phyloP scores from a whole-genome alignment of 2,888 invertebrate genomes.

The Diadegma fenestrale region DNA sequence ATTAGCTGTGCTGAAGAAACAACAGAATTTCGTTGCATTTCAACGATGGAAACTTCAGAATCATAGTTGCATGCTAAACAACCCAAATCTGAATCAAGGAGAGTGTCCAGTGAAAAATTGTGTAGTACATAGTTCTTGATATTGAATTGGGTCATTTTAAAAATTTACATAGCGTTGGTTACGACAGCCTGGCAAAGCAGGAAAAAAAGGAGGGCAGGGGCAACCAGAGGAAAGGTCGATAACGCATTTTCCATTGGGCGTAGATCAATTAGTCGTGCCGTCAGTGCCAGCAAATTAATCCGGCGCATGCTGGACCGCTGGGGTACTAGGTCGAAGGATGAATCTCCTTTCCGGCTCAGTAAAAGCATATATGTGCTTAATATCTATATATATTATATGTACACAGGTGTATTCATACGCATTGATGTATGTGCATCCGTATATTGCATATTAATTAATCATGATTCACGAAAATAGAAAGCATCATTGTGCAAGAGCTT shows the following conservation, averaged over 20 bases:
- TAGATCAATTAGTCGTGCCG: slow-evolving; percentile 69
- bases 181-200: neutral
- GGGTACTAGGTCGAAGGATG: slow-evolving; percentile 33
- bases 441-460: slow-evolving; percentile 62
- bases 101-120: neutral
- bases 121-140: neutral
- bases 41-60: no score
- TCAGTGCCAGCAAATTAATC: slow-evolving; percentile 69
- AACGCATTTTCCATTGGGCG: slow-evolving; percentile 68
- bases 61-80: neutral
- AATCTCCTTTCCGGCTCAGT: slow-evolving; percentile 50
- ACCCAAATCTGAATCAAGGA: neutral
- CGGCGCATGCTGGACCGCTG: slow-evolving; percentile 50
- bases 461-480: slow-evolving; percentile 50
- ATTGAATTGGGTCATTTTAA: slow-evolving; percentile 23
- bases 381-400: slow-evolving; percentile 20
- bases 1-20: no score
- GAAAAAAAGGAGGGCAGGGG: neutral
- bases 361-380: neutral
- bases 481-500: slow-evolving; percentile 10
- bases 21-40: no score
- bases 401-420: neutral
- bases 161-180: neutral
- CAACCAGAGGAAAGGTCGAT: slow-evolving; percentile 48
- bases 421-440: slow-evolving; percentile 10